Conservation (phyloP, 2,888 invertebrate species). For the Aphrophora alni region DNA sequence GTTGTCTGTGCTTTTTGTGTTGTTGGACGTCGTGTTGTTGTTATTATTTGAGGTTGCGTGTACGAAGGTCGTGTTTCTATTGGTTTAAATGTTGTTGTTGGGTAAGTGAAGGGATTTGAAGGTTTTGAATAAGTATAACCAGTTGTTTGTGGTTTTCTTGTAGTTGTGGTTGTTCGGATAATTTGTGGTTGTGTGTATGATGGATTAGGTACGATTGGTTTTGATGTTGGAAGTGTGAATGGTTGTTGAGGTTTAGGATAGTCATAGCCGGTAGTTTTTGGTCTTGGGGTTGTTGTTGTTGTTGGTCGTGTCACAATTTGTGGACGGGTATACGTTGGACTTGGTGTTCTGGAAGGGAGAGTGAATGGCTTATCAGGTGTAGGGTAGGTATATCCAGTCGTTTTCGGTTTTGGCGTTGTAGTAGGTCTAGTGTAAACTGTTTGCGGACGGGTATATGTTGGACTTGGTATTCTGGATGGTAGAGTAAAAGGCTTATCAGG, state of each 20-base stretch:
- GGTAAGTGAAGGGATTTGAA: not conserved
- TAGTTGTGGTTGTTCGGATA: not conserved
- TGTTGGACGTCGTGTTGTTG: not conserved
- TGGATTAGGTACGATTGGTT: not conserved
- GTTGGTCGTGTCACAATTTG: not conserved
- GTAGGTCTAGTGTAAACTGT: not conserved
- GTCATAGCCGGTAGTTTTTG: not conserved
- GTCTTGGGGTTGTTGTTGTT: not conserved
- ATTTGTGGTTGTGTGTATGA: not conserved
- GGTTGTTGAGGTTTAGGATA: not conserved
- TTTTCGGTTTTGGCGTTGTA: not conserved
- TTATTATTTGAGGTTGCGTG: not conserved
- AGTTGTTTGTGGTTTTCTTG: not conserved
- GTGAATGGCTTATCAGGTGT: not conserved
- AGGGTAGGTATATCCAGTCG: not conserved
- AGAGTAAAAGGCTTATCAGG: not conserved
- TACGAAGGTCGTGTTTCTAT: not conserved
- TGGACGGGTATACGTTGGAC: not conserved
- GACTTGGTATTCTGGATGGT: not conserved
- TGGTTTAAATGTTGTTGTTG: not conserved
- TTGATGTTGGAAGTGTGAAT: not conserved
- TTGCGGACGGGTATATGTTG: not conserved
- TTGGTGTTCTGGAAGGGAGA: not conserved
- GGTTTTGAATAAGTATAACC: not conserved
- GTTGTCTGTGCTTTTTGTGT: not conserved